Base-by-base conservation (phyloP, 1,140 invertebrate genomes). In the Leptopilina clavipes region DNA sequence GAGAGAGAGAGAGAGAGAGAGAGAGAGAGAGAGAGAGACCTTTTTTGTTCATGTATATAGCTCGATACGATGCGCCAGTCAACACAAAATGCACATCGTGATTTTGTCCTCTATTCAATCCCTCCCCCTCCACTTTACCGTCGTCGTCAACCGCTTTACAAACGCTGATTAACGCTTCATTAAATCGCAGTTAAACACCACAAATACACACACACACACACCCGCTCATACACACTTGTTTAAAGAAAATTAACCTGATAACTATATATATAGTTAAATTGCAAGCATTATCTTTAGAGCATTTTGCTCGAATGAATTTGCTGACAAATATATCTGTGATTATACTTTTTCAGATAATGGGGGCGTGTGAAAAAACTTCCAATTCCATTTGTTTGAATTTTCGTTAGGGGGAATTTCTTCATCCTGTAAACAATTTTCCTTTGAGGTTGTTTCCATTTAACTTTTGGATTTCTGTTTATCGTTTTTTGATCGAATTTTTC, bases 221-320 rank as follows among this genome's bases (percentile, higher is more conserved):
- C 25, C 19, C 3, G 25, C 25, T 12, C 7, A 65, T 12, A 8
- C 31, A 65, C 59, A 65, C 25, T 65, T 65, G 25, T 65, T 65
- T 65, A n/a, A 65, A 65, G 59, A 65, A 31, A 65, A 54, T 54
- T 52, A 31, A 65, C 59, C 12, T 19, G 59, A 65, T 65, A 65
- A 65, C 59, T 31, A n/a, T n/a, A n/a, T n/a, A n/a, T n/a, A n/a
- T n/a, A 65, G 59, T 65, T 65, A 31, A 65, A 65, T 65, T 65
- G 59, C 56, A 3, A 65, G 56, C 14, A 65, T 65, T 65, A 65
- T 65, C 59, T 65, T 12, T 31, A 31, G 59, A 65, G 22, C 25
- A 37, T 25, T n/a, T 65, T 19, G 25, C 25, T 65, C 12, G 59
- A 37, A 10, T 37, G 1, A 14, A 1, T n/a, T 65, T 31, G 59